Percentiles rank a stretch among this genome's conserved stretches.
phyloP scores from a whole-genome alignment of 2,113 vertebrate species.

The Tor tambroides region DNA sequence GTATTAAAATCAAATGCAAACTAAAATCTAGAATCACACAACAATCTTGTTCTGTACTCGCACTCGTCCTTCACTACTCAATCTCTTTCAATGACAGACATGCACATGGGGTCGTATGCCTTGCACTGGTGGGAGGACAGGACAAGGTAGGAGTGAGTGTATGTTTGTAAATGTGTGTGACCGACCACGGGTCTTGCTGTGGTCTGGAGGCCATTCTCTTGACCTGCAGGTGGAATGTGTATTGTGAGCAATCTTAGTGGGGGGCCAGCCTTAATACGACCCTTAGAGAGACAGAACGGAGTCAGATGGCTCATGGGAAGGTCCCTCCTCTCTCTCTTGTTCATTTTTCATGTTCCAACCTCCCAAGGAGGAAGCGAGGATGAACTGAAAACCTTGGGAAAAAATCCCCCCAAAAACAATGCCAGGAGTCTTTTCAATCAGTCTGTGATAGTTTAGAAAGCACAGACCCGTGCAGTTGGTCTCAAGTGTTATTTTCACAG shows the following conservation, averaged over 20 bases:
- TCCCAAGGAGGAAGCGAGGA: not conserved
- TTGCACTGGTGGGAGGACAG: conserved; percentile 21
- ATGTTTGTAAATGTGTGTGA: conserved; percentile 28
- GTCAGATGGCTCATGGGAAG: conserved; percentile 27
- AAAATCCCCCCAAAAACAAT: not conserved
- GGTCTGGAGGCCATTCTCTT: conserved; percentile 45
- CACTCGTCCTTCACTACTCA: not conserved
- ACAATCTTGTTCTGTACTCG: not conserved
- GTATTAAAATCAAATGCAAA: not conserved
- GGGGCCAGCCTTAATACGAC: conserved; percentile 37
- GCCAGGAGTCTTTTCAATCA: conserved; percentile 8
- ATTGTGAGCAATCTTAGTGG: conserved; percentile 34
- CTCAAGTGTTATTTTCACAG: not conserved
- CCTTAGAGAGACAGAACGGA: conserved; percentile 31
- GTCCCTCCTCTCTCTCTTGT: conserved; percentile 4
- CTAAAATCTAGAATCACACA: not conserved
- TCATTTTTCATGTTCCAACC: not conserved
- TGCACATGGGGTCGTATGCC: not conserved
- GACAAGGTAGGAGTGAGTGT: conserved; percentile 11
- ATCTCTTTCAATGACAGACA: not conserved
- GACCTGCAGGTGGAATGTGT: conserved; percentile 53
- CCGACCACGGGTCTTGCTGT: not conserved
- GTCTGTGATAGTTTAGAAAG: conserved; percentile 14
- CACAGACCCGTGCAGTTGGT: not conserved
- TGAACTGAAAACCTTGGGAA: conserved; percentile 12